Evolutionary conservation across 2,888 invertebrate genomes (phyloP).

Genomic region (Lycophotia porphyrea): DNA sequence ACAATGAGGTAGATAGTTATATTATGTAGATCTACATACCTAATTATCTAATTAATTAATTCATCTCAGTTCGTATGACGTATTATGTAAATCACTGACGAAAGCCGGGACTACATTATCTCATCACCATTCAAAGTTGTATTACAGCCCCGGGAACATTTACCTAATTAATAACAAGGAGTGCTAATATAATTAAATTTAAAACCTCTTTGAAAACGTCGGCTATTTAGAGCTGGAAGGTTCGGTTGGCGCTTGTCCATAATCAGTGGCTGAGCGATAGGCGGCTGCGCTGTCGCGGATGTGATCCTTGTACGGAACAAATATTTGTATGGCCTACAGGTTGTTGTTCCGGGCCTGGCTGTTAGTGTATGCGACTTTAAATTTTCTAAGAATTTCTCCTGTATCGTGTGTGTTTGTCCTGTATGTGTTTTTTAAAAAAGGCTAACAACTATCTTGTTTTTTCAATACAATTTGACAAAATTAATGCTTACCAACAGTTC

Average conservation of each 20-base stretch:
- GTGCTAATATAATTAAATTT: background rate
- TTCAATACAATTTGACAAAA: background rate
- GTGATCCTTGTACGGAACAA: background rate
- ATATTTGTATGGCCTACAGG: background rate
- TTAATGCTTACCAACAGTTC: background rate
- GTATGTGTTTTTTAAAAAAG: too few species aligned
- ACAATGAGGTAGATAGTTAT: background rate
- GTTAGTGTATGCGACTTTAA: background rate
- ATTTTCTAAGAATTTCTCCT: too few species aligned
- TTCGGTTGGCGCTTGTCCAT: background rate
- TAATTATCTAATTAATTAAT: conserved; percentile 40
- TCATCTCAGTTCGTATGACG: background rate
- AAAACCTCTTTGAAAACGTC: background rate
- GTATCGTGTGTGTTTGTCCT: too few species aligned
- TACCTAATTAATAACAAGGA: background rate
- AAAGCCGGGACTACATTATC: conserved; percentile 18
- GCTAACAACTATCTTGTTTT: background rate
- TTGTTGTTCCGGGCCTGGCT: background rate
- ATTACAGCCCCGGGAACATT: conserved; percentile 2
- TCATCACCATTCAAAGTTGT: conserved; percentile 13
- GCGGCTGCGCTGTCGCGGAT: background rate
- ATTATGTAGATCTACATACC: conserved; percentile 11
- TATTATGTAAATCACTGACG: conserved; percentile 39
- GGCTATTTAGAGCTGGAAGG: background rate
- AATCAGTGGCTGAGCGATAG: background rate